Base-by-base conservation (phyloP, 2,797 vertebrate genomes). In the Podarcis siculus region DNA sequence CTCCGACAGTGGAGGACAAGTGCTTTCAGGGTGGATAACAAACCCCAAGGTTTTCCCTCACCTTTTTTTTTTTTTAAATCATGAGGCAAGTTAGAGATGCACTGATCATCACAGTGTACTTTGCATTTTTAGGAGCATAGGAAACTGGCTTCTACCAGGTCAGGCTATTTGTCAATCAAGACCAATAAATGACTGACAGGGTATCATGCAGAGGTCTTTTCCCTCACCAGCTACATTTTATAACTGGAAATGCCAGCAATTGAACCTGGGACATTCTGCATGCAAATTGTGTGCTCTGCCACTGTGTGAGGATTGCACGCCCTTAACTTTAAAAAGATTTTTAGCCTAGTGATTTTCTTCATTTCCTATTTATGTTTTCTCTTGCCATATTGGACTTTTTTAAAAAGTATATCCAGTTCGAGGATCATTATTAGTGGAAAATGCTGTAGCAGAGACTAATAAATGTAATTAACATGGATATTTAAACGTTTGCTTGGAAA, bases 401-500 rank as follows among this genome's bases (percentile, higher is more conserved):
- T 21, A 37, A 58, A 35, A 76, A 45, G 2, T 15, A 45, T 92
- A 91, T 45, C 91, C 39, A 93, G 84, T 37, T 89, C 45, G 87
- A 72, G 73, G 87, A 89, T 69, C 76, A 93, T 93, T 67, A 80
- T 94, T 92, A 94, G 84, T 37, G 30, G 71, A 92, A 95, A 95
- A 73, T 91, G 91, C 83, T 89, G 86, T 64, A 90, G 92, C 93
- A 93, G 95, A 91, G 89, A 90, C 82, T 88, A 95, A 93, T 94
- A 94, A 94, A 91, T 91, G 83, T 86, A 95, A 95, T 96, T 93
- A 95, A 92, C 90, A 92, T 8, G 7, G 78, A 90, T 92, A 89
- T 93, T 95, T 95, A 93, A 95, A 91, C 88, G 92, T 94, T 93
- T 94, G 89, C 92, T 94, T 92, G 90, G 87, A 58, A 25, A 91